Evolutionary conservation across 2,797 vertebrate genomes (phyloP).

Genomic region (Myotis daubentonii): DNA sequence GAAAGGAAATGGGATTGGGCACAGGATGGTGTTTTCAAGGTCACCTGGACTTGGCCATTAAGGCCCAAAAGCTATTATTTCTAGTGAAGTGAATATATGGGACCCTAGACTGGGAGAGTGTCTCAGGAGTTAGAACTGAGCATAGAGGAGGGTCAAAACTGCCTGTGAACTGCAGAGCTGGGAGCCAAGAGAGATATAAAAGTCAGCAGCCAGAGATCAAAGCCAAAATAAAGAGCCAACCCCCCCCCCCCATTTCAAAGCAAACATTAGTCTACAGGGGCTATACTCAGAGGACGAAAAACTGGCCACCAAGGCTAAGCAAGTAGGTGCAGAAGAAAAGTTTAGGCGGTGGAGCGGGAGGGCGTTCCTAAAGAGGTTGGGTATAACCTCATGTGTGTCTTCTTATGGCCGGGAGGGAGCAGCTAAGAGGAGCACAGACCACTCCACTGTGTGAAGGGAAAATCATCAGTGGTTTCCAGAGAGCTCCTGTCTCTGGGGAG

Average conservation of each 20-base stretch:
- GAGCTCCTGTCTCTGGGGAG: neutral
- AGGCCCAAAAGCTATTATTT: neutral
- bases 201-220: neutral
- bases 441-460: neutral
- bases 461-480: neutral
- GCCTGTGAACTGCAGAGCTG: neutral
- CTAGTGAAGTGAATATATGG: neutral
- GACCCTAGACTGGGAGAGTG: neutral
- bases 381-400: neutral
- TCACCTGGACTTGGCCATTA: neutral
- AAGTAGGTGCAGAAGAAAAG: neutral
- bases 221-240: neutral
- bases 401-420: neutral
- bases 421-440: neutral
- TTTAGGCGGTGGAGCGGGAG: neutral
- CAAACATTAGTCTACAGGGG: neutral
- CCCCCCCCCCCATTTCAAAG: neutral
- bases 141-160: neutral
- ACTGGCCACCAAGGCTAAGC: neutral
- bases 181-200: neutral
- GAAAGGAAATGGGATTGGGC: neutral
- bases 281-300: neutral
- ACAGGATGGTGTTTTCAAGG: neutral
- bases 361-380: neutral
- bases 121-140: neutral